Conservation (phyloP, 2,797 vertebrate species). For the Austrolebias charrua region DNA sequence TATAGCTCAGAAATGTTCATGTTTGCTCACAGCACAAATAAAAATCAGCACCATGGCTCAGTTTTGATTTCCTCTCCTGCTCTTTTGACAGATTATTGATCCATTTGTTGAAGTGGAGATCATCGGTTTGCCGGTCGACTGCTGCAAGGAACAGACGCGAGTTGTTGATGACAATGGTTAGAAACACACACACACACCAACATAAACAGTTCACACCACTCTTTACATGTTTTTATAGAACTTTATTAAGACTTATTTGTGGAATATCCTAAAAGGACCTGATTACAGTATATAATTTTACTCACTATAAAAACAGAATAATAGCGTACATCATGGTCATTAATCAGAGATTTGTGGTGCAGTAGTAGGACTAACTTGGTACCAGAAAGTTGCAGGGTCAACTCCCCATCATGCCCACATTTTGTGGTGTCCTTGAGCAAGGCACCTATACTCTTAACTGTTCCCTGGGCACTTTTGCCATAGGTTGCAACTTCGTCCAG, state of each 20-base stretch:
- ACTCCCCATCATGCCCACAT: too few relatives aligned
- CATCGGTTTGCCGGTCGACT: constrained; percentile 95
- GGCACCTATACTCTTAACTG: too few relatives aligned
- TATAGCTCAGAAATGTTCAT: constrained; percentile 4
- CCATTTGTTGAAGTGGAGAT: constrained; percentile 99
- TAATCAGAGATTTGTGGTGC: too few relatives aligned
- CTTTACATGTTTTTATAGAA: not conserved
- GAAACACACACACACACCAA: constrained; percentile 14
- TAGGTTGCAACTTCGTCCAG: too few relatives aligned
- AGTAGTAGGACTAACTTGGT: too few relatives aligned
- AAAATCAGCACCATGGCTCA: not conserved
- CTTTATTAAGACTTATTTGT: not conserved
- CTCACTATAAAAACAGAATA: too few relatives aligned
- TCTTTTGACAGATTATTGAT: constrained; percentile 89
- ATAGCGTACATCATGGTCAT: too few relatives aligned
- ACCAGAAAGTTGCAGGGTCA: too few relatives aligned
- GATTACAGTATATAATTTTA: not conserved
- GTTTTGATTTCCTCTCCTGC: constrained; percentile 12
- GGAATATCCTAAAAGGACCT: not conserved
- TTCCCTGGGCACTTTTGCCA: too few relatives aligned
- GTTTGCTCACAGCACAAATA: constrained; percentile 12
- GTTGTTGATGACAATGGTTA: constrained; percentile 98
- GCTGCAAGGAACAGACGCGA: constrained; percentile 96
- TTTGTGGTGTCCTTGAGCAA: too few relatives aligned
- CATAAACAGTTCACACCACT: not conserved